Percentiles rank a stretch among this genome's conserved stretches.
Evolutionary conservation across 2,888 invertebrate genomes (phyloP).

Genomic region (Tetropium fuscum): DNA sequence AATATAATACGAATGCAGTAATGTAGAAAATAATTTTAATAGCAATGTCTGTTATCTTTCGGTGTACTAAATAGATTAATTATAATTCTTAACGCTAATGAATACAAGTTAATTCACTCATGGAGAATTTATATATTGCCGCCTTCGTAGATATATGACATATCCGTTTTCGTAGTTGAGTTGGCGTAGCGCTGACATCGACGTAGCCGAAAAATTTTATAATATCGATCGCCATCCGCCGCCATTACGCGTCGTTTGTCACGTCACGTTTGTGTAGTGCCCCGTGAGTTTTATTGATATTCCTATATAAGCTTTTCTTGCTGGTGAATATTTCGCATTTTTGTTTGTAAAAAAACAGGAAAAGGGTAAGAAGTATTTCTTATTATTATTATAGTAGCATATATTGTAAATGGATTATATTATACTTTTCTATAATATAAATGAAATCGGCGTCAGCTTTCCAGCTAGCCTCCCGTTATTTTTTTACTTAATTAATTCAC

Average conservation of each 20-base stretch:
- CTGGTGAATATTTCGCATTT: no score
- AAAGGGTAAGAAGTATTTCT: neutral
- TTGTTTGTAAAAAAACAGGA: neutral
- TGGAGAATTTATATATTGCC: constrained; percentile 6
- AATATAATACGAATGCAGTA: no score
- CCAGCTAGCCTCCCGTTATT: constrained; percentile 38
- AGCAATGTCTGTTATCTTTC: no score
- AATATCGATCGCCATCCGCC: neutral
- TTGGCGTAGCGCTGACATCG: neutral
- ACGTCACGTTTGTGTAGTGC: no score
- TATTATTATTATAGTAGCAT: constrained; percentile 1
- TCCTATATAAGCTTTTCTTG: no score
- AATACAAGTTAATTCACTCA: neutral
- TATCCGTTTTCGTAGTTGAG: constrained; percentile 19
- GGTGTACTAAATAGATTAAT: no score
- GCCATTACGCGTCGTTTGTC: neutral
- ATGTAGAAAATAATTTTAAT: no score
- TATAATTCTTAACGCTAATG: neutral
- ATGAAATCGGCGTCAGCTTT: constrained; percentile 39
- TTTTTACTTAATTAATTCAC: constrained; percentile 46
- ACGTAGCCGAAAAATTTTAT: neutral
- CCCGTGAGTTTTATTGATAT: neutral
- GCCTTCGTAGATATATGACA: constrained; percentile 2
- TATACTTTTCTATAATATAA: neutral
- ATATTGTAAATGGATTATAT: constrained; percentile 1